Percentiles rank a stretch among this genome's conserved stretches.
Evolutionary conservation across 2,113 vertebrate species (phyloP).

Genomic region (Malaclemys terrapin): DNA sequence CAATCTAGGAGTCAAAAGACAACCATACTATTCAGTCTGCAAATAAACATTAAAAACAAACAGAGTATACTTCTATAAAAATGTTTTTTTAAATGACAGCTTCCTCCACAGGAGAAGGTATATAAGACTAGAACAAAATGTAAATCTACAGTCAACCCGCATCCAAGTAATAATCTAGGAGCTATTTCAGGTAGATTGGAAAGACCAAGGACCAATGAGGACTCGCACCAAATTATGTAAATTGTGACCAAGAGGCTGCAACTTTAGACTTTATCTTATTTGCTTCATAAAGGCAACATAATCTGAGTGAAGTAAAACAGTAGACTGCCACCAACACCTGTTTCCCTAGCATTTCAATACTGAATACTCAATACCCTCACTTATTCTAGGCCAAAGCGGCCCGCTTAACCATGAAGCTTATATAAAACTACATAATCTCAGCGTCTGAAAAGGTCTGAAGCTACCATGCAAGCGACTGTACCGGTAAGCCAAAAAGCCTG

Average conservation of each 20-base stretch:
- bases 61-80: neutral
- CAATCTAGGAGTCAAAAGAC: constrained; percentile 80
- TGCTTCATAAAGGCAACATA: neutral
- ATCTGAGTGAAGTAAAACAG: neutral
- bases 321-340: neutral
- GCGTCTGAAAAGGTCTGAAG: neutral
- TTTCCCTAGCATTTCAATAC: neutral
- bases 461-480: neutral
- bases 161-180: neutral
- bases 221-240: neutral
- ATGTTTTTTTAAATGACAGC: neutral
- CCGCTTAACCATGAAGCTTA: neutral
- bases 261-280: no score
- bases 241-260: neutral
- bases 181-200: neutral
- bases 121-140: neutral
- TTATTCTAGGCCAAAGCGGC: neutral
- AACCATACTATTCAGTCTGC: neutral
- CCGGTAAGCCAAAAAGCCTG: neutral
- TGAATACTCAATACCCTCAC: neutral
- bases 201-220: neutral
- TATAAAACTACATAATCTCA: neutral
- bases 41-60: neutral
- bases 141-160: neutral
- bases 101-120: neutral